Evolutionary conservation across 2,888 invertebrate species (phyloP), one percentile per base, ranked within the genome.

Genomic region (Thysanoteuthis rhombus): DNA sequence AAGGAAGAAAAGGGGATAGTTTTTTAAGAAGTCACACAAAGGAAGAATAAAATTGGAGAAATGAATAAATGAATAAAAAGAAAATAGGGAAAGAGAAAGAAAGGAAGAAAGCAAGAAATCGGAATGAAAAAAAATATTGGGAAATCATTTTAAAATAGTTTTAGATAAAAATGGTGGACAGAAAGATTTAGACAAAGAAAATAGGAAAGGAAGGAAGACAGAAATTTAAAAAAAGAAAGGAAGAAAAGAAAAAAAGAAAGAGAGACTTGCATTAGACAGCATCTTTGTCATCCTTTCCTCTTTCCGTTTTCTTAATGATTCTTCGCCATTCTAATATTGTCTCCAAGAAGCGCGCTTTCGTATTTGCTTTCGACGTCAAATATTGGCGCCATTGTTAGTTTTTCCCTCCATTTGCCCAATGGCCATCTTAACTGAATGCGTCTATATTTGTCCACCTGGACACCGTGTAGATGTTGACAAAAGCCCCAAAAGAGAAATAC

Each of bases 121-220:
- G 6, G 8, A n/a, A 32, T 8, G 10, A 75, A n/a, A 75, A 16
- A 58, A 32, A 32, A 58, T 8, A 25, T n/a, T n/a, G n/a, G n/a
- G n/a, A n/a, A n/a, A n/a, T n/a, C n/a, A n/a, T n/a, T n/a, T n/a
- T n/a, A n/a, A n/a, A n/a, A 47, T 12, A 47, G 25, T 47, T 47
- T 47, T 1, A 58, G 58, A 58, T 1, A 28, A 58, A 58, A 58
- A 3, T 28, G 0, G 2, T 1, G 3, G 28, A 58, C 1, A 58
- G 28, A 58, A 28, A 58, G 6, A 28, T 0, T 3, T 0, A 58
- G 28, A 58, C 0, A 12, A n/a, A n/a, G 12, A n/a, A 12, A 75
- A n/a, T 12, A 1, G 0, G 16, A n/a, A 12, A 12, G n/a, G 36
- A 0, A n/a, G n/a, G n/a, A 32, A 2, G 3, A n/a, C 4, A 19